phyloP scores from a whole-genome alignment of 2,113 vertebrate genomes.

The Ciconia stormi region DNA sequence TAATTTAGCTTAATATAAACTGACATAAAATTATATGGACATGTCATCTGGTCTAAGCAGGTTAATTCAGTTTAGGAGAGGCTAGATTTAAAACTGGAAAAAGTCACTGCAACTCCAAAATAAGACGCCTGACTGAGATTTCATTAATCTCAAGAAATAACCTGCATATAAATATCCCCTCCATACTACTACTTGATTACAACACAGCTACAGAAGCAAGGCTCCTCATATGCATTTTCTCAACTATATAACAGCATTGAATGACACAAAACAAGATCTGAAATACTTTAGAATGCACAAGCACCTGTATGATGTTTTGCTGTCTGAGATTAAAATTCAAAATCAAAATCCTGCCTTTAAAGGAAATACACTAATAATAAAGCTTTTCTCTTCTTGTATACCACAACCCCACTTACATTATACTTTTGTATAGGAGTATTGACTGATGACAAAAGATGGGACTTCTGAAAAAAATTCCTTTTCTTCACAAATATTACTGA shows the following conservation, averaged over 20 bases:
- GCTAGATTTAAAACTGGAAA: not conserved
- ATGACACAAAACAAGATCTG: not conserved
- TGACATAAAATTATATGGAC: not conserved
- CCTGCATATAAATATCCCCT: not conserved
- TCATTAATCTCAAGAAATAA: not conserved
- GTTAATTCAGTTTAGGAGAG: not conserved
- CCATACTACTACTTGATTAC: not conserved
- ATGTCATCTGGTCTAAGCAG: not conserved
- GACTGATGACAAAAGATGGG: not conserved
- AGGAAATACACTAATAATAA: not conserved
- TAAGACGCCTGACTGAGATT: not conserved
- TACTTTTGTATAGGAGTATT: not conserved
- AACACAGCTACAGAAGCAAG: not conserved
- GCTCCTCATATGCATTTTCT: not conserved
- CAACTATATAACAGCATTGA: not conserved
- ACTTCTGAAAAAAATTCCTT: not conserved
- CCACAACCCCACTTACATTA: not conserved
- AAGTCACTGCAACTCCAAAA: not conserved
- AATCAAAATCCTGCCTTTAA: not conserved
- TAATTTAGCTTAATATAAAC: not conserved
- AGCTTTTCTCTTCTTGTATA: not conserved
- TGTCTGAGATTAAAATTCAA: not conserved
- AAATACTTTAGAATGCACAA: not conserved
- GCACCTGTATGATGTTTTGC: rapidly evolving
- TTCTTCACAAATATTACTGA: not conserved